Evolutionary conservation across 2,888 invertebrate species (phyloP), one percentile per base, ranked within the genome.

Genomic region (Campoletis raptor): DNA sequence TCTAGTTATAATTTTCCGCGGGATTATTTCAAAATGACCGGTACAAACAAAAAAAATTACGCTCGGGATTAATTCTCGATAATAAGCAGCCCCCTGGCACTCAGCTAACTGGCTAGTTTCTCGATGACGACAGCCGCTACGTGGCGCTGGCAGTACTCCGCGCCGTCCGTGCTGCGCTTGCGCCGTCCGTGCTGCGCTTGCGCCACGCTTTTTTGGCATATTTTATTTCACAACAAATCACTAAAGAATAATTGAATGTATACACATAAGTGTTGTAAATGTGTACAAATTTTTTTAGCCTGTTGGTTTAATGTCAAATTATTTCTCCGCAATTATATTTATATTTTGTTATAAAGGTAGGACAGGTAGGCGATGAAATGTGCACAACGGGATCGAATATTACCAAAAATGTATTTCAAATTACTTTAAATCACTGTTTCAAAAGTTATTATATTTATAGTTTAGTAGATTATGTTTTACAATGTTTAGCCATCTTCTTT

Each of bases 201-300:
- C 42, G n/a, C n/a, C n/a, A n/a, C n/a, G n/a, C n/a, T n/a, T n/a
- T n/a, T n/a, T n/a, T n/a, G 70, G 70, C 45, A 42, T 76, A 76
- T 76, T 64, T 76, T 64, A 76, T 76, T 61, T 64, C 45, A 76
- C 40, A 76, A 61, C 61, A 57, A 76, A 74, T 74, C 36, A 64
- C 64, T 64, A 36, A 64, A 36, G 64, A 15, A 15, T 64, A 64
- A 64, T 64, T 64, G 64, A 74, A 74, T n/a, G n/a, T n/a, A n/a
- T n/a, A n/a, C n/a, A n/a, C n/a, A 40, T 37, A 57, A 74, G 74
- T 74, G 74, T 74, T 57, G 74, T 74, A 54, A 40, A 74, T 18
- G 57, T 74, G 74, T 74, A n/a, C 54, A 18, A 18, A 74, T 5
- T 74, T 54, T 57, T 37, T 40, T 54, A 36, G 74, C 57, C 74